phyloP scores from a whole-genome alignment of 2,113 vertebrate species.

The Polypterus senegalus region DNA sequence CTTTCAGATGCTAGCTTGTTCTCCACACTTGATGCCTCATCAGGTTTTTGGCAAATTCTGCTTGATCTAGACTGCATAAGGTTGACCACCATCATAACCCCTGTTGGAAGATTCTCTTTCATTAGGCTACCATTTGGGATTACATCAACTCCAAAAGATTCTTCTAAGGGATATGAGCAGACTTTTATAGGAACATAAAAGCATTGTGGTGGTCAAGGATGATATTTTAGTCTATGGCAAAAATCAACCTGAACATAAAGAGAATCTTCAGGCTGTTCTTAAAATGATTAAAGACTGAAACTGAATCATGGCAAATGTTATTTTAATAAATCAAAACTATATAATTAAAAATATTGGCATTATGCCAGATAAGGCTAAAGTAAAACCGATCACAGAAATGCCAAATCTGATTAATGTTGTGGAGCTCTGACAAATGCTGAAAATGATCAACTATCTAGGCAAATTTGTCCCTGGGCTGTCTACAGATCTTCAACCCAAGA shows the following conservation, averaged over 20 bases:
- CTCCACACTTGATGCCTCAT: too few relatives aligned
- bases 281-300: constrained; percentile 9
- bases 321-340: not conserved
- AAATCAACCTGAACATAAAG: not conserved
- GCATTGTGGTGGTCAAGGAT: constrained; percentile 1
- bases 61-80: too few relatives aligned
- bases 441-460: constrained; percentile 11
- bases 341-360: not conserved
- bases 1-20: not conserved
- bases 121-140: not conserved
- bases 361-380: not conserved
- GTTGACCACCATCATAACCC: too few relatives aligned
- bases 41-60: too few relatives aligned
- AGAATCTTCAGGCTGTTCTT: constrained; percentile 2
- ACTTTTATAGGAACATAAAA: constrained; percentile 1
- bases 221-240: constrained; percentile 2
- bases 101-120: not conserved
- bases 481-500: not conserved
- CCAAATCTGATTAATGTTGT: not conserved
- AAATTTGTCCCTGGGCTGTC: constrained; percentile 6
- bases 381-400: not conserved
- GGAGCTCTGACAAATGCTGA: not conserved
- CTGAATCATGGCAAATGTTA: constrained; percentile 9
- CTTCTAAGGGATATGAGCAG: constrained; percentile 2
- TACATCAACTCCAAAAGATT: not conserved